Percentiles rank a stretch among this genome's conserved stretches.
These are phyloP conservation scores for Limnothrissa miodon DNA, from an alignment of 2,113 vertebrate species.

Conservation along the genomic window DNA sequence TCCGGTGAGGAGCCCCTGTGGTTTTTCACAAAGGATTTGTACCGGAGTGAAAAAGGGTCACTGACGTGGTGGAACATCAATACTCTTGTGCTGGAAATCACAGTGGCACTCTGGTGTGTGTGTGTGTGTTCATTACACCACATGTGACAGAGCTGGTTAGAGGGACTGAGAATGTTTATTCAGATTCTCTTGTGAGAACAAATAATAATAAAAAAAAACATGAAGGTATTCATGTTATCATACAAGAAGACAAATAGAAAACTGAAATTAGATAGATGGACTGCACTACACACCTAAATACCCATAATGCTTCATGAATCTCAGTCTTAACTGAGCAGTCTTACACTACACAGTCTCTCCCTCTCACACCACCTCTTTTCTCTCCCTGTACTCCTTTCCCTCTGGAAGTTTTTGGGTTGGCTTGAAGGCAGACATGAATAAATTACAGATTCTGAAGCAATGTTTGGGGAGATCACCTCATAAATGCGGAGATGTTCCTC, in stretches of 20 bases:
- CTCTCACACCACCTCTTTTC: background rate
- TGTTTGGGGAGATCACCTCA: slow-evolving; percentile 63
- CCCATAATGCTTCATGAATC: background rate
- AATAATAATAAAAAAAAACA: no score
- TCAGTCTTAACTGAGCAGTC: background rate
- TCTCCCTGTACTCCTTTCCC: slow-evolving; percentile 29
- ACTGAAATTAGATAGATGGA: background rate
- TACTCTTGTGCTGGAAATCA: background rate
- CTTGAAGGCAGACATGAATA: slow-evolving; percentile 62
- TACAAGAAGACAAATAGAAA: background rate
- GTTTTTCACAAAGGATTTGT: slow-evolving; percentile 4
- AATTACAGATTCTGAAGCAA: slow-evolving; percentile 60
- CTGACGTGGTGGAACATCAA: background rate
- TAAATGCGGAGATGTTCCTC: slow-evolving; percentile 48
- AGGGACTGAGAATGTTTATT: background rate
- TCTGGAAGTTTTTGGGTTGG: slow-evolving; percentile 40
- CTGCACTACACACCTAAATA: background rate
- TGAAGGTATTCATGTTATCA: background rate
- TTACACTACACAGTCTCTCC: background rate
- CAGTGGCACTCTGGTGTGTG: background rate
- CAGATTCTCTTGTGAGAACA: background rate
- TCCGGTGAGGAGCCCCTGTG: background rate
- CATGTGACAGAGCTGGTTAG: background rate
- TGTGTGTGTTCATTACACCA: background rate
- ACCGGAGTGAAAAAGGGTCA: background rate